Conservation (phyloP, 2,888 invertebrate genomes). For the Tetragonula carbonaria region DNA sequence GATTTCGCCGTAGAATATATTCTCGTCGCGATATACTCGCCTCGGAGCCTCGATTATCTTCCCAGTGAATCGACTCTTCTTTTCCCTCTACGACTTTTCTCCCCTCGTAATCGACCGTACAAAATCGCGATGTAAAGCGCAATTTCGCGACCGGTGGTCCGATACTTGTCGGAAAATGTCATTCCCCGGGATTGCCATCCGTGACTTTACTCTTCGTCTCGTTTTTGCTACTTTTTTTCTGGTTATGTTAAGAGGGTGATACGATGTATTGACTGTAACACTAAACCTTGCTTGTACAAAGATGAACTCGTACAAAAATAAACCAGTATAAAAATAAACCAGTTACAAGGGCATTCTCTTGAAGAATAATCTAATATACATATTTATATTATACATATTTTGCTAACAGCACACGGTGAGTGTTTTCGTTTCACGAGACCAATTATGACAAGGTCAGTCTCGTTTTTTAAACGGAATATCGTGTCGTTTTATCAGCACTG, state of each 20-base stretch:
- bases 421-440: not conserved
- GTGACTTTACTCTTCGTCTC: not conserved
- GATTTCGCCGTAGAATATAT: slow-evolving; percentile 23
- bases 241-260: too few relatives aligned
- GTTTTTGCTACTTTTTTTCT: not conserved
- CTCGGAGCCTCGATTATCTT: not conserved
- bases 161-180: not conserved
- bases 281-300: too few relatives aligned
- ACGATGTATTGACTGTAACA: too few relatives aligned
- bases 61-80: not conserved
- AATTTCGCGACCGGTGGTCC: slow-evolving; percentile 1
- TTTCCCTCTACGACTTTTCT: too few relatives aligned
- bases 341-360: too few relatives aligned
- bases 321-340: too few relatives aligned
- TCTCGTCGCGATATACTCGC: not conserved
- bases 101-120: not conserved
- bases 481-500: slow-evolving; percentile 34
- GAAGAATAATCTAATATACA: too few relatives aligned
- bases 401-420: not conserved
- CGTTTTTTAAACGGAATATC: slow-evolving; percentile 21
- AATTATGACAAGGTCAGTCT: not conserved
- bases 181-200: not conserved
- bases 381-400: not conserved
- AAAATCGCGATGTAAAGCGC: not conserved
- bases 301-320: too few relatives aligned